phyloP scores from a whole-genome alignment of 2,888 invertebrate genomes.

The Cheilosia variabilis region DNA sequence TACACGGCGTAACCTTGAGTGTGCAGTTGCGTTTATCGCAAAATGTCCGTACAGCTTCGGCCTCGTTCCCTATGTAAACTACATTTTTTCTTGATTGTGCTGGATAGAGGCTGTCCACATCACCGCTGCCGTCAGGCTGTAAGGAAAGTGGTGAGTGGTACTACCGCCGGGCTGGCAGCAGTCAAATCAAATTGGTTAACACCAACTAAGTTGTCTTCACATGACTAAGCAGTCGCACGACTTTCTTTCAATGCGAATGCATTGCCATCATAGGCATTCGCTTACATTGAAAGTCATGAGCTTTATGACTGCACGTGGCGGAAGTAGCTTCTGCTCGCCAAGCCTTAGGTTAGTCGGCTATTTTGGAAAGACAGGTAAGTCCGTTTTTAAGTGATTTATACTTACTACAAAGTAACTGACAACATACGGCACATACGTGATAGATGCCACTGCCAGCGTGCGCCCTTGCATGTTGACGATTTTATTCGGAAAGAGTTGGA shows the following conservation, averaged over 20 bases:
- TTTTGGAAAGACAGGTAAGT: too few relatives aligned
- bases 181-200: too few relatives aligned
- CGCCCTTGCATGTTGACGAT: constrained; percentile 80
- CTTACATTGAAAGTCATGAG: neutral
- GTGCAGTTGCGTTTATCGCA: constrained; percentile 80
- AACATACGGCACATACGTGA: constrained; percentile 82
- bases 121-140: neutral
- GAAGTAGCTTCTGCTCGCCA: too few relatives aligned
- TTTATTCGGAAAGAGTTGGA: constrained; percentile 83
- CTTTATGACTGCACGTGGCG: too few relatives aligned
- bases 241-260: neutral
- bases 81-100: constrained; percentile 77
- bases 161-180: too few relatives aligned
- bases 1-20: constrained; percentile 80
- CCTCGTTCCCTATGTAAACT: constrained; percentile 80
- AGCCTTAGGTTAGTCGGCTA: too few relatives aligned
- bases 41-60: constrained; percentile 80
- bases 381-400: constrained; percentile 37
- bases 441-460: constrained; percentile 80
- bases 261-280: too few relatives aligned
- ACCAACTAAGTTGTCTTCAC: too few relatives aligned
- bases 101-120: constrained; percentile 79
- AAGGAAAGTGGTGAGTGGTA: neutral
- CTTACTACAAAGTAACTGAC: constrained; percentile 83
- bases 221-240: too few relatives aligned